Conservation (phyloP, 2,797 vertebrate species). For the Xerus rutilus region DNA sequence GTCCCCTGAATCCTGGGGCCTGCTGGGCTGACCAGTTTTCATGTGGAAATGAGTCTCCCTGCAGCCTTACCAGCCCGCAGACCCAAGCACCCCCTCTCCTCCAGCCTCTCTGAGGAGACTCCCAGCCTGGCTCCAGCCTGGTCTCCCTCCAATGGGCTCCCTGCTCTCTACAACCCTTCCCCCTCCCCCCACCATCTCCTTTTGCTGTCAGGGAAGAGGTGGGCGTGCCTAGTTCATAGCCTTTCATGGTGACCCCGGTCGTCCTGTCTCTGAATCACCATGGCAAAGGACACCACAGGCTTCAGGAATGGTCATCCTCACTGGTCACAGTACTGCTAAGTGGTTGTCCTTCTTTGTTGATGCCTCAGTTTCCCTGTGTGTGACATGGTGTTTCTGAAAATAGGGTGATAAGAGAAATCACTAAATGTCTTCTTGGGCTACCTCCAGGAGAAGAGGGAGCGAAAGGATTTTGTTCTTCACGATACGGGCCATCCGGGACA, state of each 20-base stretch:
- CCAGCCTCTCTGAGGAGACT: no score
- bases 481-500: background rate
- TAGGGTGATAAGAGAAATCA: background rate
- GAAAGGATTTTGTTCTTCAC: background rate
- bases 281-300: background rate
- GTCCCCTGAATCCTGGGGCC: background rate
- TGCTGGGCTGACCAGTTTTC: background rate
- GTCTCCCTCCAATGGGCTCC: background rate
- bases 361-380: background rate
- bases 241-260: background rate
- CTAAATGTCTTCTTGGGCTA: background rate
- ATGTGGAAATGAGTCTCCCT: background rate
- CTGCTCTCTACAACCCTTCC: background rate
- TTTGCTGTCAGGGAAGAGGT: rapidly evolving
- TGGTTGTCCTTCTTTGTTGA: background rate
- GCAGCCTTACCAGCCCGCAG: background rate
- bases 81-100: background rate
- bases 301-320: background rate
- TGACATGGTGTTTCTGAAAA: slow-evolving; percentile 15
- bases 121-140: no score
- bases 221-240: background rate
- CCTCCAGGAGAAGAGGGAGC: background rate
- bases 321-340: background rate
- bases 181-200: background rate
- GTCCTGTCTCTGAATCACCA: background rate